A percentile compares a stretch with the other conserved stretches of the same genome.
Conservation (phyloP, 1,140 invertebrate genomes). For the Drosophila teissieri region DNA sequence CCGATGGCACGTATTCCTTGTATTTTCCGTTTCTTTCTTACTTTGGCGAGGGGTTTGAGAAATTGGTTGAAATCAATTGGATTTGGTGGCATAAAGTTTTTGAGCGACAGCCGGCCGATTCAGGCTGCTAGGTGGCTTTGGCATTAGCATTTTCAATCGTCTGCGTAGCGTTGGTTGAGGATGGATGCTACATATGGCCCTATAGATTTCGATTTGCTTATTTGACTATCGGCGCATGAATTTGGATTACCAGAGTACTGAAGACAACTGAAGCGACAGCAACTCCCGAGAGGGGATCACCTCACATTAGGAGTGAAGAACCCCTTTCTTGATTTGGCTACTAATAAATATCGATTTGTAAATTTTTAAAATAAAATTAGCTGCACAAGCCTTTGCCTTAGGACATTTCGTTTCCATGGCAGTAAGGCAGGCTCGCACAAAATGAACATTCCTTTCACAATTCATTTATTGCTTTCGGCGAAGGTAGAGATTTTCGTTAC, state of each 20-base stretch:
- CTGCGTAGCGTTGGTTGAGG: neutral
- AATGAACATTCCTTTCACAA: slow-evolving; percentile 73
- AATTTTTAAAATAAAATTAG: slow-evolving; percentile 19
- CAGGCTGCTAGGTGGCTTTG: slow-evolving; percentile 32
- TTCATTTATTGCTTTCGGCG: neutral
- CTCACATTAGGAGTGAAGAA: neutral
- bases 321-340: slow-evolving; percentile 6
- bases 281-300: neutral
- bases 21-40: slow-evolving; percentile 5
- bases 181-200: slow-evolving; percentile 31
- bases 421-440: slow-evolving; percentile 38
- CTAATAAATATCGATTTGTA: neutral
- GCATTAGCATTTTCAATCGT: slow-evolving; percentile 74
- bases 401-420: slow-evolving; percentile 22
- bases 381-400: slow-evolving; percentile 53
- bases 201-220: slow-evolving; percentile 23
- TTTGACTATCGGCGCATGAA: slow-evolving; percentile 34
- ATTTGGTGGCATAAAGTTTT: slow-evolving; percentile 59
- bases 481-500: slow-evolving; percentile 29
- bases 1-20: slow-evolving; percentile 56
- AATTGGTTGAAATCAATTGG: slow-evolving; percentile 82
- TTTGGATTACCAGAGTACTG: slow-evolving; percentile 62
- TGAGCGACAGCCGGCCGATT: slow-evolving; percentile 52
- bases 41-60: slow-evolving; percentile 58
- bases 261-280: slow-evolving; percentile 24